These are phyloP conservation scores for Drosophila yakuba DNA, from an alignment of 1,140 invertebrate species.

Conservation along the genomic window DNA sequence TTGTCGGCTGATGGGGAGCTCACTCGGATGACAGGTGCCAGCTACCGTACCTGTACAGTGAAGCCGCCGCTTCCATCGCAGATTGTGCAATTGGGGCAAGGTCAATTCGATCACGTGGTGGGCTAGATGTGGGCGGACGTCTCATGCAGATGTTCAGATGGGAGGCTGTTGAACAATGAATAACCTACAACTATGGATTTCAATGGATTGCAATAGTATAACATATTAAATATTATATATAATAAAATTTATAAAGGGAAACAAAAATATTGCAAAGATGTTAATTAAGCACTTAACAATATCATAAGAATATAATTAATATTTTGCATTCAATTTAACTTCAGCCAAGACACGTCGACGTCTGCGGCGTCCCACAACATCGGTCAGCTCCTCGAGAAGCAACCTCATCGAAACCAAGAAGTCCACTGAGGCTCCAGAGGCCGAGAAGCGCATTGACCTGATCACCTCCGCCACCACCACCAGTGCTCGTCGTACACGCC, in stretches of 20 bases:
- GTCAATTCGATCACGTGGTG: slow-evolving; percentile 39
- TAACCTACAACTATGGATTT: background rate
- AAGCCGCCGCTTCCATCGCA: slow-evolving; percentile 5
- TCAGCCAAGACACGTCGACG: slow-evolving; percentile 85
- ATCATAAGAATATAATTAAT: no score
- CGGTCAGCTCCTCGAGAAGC: slow-evolving; percentile 75
- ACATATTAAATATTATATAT: background rate
- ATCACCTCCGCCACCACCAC: slow-evolving; percentile 85
- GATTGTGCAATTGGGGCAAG: slow-evolving; percentile 40
- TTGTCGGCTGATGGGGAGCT: slow-evolving; percentile 76
- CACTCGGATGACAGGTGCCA: slow-evolving; percentile 24
- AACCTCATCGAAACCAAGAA: slow-evolving; percentile 85
- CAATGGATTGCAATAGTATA: background rate
- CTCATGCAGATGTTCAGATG: background rate
- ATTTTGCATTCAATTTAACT: no score
- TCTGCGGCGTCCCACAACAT: slow-evolving; percentile 86
- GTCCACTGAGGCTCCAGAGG: slow-evolving; percentile 81
- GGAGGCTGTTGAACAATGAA: slow-evolving; percentile 5
- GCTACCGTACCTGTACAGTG: slow-evolving; percentile 21
- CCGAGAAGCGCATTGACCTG: slow-evolving; percentile 87
- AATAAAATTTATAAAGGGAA: background rate
- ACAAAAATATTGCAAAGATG: no score
- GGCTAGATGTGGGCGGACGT: slow-evolving; percentile 30
- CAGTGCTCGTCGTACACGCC: slow-evolving; percentile 88
- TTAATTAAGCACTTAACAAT: background rate